A percentile compares a stretch with the other conserved stretches of the same genome.
These are phyloP conservation scores for Bombylius discolor DNA, from an alignment of 2,888 invertebrate species.

Conservation along the genomic window DNA sequence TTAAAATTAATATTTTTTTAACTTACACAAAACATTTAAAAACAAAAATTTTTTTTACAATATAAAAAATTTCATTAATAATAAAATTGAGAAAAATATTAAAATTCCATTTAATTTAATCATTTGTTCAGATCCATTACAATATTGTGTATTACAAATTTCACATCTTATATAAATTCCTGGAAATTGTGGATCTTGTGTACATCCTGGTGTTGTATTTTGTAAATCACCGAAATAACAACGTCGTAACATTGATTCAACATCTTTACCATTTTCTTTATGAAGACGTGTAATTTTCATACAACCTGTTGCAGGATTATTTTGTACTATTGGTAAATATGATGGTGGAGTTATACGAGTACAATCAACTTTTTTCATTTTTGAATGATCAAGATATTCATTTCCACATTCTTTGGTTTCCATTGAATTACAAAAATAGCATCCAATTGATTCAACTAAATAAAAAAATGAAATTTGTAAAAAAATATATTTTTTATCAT, in stretches of 20 bases:
- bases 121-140: neutral
- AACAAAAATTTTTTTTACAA: too few relatives aligned
- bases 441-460: neutral
- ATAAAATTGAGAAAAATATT: too few relatives aligned
- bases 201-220: neutral
- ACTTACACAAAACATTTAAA: too few relatives aligned
- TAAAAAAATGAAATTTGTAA: neutral
- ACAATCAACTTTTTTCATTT: neutral
- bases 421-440: neutral
- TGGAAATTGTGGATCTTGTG: neutral
- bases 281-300: neutral
- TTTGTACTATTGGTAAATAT: neutral
- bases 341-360: neutral
- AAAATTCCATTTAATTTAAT: too few relatives aligned
- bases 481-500: neutral
- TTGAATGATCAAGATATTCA: neutral
- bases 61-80: too few relatives aligned
- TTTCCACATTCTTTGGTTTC: neutral
- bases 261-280: neutral
- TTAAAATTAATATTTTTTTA: too few relatives aligned
- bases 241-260: neutral
- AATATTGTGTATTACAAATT: neutral
- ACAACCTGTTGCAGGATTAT: neutral
- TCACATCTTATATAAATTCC: neutral
- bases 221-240: neutral